Percentiles rank a stretch among this genome's conserved stretches.
Conservation (phyloP, 2,888 invertebrate species). For the Rhingia rostrata region DNA sequence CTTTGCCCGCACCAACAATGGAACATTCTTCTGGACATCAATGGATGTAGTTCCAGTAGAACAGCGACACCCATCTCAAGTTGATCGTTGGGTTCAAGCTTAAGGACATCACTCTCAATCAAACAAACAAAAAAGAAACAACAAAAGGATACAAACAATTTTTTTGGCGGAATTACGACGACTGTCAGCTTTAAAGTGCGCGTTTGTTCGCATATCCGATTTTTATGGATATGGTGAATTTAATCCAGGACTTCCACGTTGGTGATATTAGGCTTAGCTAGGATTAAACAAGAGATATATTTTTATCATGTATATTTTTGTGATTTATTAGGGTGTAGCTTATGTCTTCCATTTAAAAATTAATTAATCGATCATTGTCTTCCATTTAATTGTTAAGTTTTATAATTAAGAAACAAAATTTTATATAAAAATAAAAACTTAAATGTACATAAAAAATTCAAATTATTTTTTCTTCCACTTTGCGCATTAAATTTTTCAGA, state of each 20-base stretch:
- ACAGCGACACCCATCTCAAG: slow-evolving; percentile 77
- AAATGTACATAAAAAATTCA: slow-evolving; percentile 46
- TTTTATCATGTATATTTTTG: slow-evolving; percentile 46
- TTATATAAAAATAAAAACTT: slow-evolving; percentile 37
- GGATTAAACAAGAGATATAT: slow-evolving; percentile 43
- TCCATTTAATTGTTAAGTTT: slow-evolving; percentile 77
- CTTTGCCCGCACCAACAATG: slow-evolving; percentile 90
- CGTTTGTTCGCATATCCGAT: slow-evolving; percentile 59
- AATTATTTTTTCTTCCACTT: slow-evolving; percentile 32
- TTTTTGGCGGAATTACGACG: slow-evolving; percentile 5
- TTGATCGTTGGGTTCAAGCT: slow-evolving; percentile 81
- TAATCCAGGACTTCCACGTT: slow-evolving; percentile 66
- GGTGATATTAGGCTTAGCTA: slow-evolving; percentile 72
- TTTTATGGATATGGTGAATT: slow-evolving; percentile 54
- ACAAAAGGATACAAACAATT: background rate
- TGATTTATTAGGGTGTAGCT: slow-evolving; percentile 69
- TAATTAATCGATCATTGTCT: slow-evolving; percentile 77
- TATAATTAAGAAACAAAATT: slow-evolving; percentile 62
- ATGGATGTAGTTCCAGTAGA: slow-evolving; percentile 77
- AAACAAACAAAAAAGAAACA: slow-evolving; percentile 29
- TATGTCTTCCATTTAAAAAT: slow-evolving; percentile 60
- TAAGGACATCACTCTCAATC: slow-evolving; percentile 38
- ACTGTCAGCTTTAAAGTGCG: slow-evolving; percentile 66
- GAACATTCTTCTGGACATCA: slow-evolving; percentile 93
- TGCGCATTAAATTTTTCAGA: slow-evolving; percentile 12